Percentiles rank a stretch among this genome's conserved stretches.
Evolutionary conservation across 2,888 invertebrate species (phyloP).

Genomic region (Lepetodrilus schrolli): DNA sequence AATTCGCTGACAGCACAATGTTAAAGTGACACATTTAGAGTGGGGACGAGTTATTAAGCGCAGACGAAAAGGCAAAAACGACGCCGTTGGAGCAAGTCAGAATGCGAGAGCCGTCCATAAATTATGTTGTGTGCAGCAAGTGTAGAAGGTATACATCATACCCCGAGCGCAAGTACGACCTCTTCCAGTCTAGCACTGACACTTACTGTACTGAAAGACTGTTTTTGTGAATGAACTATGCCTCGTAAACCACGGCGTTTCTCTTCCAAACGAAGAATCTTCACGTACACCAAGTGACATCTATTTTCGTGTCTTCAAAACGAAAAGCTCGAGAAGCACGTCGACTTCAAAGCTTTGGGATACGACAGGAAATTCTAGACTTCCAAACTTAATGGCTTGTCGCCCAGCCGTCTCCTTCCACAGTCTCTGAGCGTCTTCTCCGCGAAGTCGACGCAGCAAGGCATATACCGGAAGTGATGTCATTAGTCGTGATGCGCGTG

Average conservation of each 20-base stretch:
- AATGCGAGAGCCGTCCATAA: not conserved
- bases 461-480: constrained; percentile 19
- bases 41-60: not conserved
- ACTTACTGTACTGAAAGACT: not conserved
- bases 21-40: constrained; percentile 2
- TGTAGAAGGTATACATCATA: not conserved
- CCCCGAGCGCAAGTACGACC: not conserved
- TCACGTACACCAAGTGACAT: constrained; percentile 1
- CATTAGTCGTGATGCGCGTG: constrained; percentile 15
- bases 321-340: constrained; percentile 2
- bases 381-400: constrained; percentile 18
- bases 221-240: constrained; percentile 12
- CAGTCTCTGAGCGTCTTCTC: not conserved
- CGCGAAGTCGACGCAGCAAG: not conserved
- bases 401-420: not conserved
- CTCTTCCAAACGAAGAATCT: not conserved
- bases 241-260: not conserved
- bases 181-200: not conserved
- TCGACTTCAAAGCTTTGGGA: not conserved
- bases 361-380: constrained; percentile 17
- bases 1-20: not conserved
- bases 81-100: not conserved
- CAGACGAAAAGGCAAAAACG: not conserved
- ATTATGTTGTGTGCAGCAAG: not conserved
- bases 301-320: constrained; percentile 16